Conservation (phyloP, 2,797 vertebrate species). For the Xiphophorus birchmanni region DNA sequence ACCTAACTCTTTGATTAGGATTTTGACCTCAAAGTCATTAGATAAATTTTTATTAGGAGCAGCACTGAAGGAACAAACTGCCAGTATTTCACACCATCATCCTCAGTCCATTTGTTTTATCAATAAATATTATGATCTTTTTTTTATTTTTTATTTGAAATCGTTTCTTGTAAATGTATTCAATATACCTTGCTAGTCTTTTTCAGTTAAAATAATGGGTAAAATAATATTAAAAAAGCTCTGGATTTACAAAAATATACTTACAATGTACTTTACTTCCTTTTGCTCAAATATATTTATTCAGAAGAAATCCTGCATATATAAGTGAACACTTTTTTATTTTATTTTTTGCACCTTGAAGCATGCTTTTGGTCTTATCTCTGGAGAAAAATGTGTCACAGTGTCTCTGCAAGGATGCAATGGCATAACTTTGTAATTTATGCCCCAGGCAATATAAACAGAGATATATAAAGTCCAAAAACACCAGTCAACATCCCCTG, state of each 20-base stretch:
- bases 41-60: not conserved
- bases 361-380: slow-evolving; percentile 33
- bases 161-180: not conserved
- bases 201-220: not conserved
- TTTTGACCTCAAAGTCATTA: not conserved
- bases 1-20: not conserved
- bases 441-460: slow-evolving; percentile 62
- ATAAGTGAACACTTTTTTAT: slow-evolving; percentile 7
- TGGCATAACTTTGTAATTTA: slow-evolving; percentile 43
- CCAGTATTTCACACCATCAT: not conserved
- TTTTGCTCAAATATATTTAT: slow-evolving; percentile 4
- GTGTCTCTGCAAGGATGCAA: slow-evolving; percentile 39
- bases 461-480: slow-evolving; percentile 41
- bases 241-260: not conserved
- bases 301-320: slow-evolving; percentile 15
- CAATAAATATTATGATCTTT: not conserved
- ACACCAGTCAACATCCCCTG: slow-evolving; percentile 51
- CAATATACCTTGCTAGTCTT: not conserved
- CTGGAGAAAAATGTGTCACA: slow-evolving; percentile 49
- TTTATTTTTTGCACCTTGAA: slow-evolving; percentile 33
- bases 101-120: not conserved
- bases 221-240: not conserved
- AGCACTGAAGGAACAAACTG: not conserved
- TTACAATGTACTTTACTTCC: not conserved
- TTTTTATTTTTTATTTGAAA: not conserved